phyloP scores from a whole-genome alignment of 2,888 invertebrate genomes.

The Orchesella flavescens region DNA sequence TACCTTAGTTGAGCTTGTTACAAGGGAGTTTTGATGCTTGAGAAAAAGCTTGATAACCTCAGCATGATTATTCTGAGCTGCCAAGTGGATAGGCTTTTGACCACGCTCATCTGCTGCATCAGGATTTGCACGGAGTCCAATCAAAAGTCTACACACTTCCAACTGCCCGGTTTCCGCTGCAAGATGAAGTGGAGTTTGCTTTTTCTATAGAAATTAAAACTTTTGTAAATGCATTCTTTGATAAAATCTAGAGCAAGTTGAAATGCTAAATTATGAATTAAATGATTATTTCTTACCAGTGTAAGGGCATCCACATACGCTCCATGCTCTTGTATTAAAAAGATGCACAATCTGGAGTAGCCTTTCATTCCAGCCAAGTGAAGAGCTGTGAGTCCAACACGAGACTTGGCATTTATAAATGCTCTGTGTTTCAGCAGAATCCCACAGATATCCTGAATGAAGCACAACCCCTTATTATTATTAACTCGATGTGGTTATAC shows the following conservation, averaged over 20 bases:
- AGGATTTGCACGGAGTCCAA: slow-evolving; percentile 95
- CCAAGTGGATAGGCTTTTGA: slow-evolving; percentile 96
- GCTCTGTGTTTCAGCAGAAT: slow-evolving; percentile 96
- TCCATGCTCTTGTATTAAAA: slow-evolving; percentile 94
- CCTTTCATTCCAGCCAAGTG: slow-evolving; percentile 98
- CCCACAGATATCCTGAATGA: slow-evolving; percentile 77
- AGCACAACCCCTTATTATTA: too few species aligned
- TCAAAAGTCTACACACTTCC: slow-evolving; percentile 91
- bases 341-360: slow-evolving; percentile 89
- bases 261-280: not conserved
- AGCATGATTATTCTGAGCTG: slow-evolving; percentile 97
- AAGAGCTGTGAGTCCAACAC: slow-evolving; percentile 76
- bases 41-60: slow-evolving; percentile 98
- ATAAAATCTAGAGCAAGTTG: too few species aligned
- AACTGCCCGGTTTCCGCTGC: slow-evolving; percentile 97
- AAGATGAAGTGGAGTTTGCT: slow-evolving; percentile 97
- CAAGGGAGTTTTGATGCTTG: slow-evolving; percentile 93
- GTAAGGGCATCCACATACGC: slow-evolving; percentile 97
- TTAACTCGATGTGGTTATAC: too few species aligned
- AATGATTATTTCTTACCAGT: slow-evolving; percentile 75
- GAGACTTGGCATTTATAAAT: slow-evolving; percentile 97
- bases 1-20: slow-evolving; percentile 93
- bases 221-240: not conserved
- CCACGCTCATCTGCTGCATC: slow-evolving; percentile 96
- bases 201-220: slow-evolving; percentile 77